These are phyloP conservation scores for Bubalus kerabau DNA, from an alignment of 2,113 vertebrate species.

Conservation along the genomic window DNA sequence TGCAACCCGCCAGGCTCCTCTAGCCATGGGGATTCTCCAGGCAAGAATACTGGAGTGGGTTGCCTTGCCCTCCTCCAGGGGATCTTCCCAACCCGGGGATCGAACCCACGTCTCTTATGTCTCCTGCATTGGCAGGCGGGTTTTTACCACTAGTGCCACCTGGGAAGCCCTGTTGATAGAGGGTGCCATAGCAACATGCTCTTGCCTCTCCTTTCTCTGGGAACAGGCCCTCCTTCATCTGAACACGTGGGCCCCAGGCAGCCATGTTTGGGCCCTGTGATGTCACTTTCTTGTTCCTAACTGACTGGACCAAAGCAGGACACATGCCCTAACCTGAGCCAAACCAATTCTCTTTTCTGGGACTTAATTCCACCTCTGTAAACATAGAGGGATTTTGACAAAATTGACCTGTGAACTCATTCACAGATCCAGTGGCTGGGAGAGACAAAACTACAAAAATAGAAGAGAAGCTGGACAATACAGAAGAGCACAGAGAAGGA, in stretches of 20 bases:
- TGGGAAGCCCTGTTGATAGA: neutral
- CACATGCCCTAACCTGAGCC: neutral
- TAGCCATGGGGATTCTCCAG: neutral
- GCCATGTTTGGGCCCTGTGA: neutral
- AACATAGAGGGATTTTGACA: neutral
- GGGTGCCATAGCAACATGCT: neutral
- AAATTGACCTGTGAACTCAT: neutral
- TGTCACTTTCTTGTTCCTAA: neutral
- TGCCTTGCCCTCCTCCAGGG: neutral
- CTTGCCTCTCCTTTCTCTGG: neutral
- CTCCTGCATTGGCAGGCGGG: neutral
- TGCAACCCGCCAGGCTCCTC: neutral
- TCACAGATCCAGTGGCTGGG: neutral
- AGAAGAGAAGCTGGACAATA: neutral
- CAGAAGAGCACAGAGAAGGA: neutral
- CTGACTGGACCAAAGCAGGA: neutral
- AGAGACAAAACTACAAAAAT: neutral
- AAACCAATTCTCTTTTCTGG: neutral
- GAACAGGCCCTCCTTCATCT: neutral
- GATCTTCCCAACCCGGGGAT: neutral
- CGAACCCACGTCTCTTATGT: fast-evolving
- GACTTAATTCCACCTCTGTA: neutral
- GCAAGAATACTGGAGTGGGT: neutral
- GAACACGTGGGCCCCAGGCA: fast-evolving
- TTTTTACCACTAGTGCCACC: neutral